Percentiles rank a stretch among this genome's conserved stretches.
phyloP scores from a whole-genome alignment of 2,888 invertebrate species.

The Andricus quercusramuli region DNA sequence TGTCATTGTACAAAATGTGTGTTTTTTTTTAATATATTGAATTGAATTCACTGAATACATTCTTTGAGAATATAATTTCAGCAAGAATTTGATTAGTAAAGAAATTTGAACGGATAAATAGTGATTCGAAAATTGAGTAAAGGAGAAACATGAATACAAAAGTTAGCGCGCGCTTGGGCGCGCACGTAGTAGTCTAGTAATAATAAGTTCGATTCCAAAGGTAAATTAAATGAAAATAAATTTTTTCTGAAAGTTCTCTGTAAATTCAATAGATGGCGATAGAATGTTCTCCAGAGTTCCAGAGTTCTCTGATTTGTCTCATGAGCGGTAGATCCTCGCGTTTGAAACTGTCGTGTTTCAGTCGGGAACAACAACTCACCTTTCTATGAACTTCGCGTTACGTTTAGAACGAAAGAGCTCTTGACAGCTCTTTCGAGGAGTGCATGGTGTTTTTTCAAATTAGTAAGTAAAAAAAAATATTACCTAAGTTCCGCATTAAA shows the following conservation, averaged over 20 bases:
- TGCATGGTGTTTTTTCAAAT: constrained; percentile 42
- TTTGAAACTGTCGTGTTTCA: constrained; percentile 60
- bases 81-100: too few relatives aligned
- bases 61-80: too few relatives aligned
- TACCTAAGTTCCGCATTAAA: background rate
- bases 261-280: constrained; percentile 35
- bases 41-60: too few relatives aligned
- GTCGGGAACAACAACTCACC: constrained; percentile 58
- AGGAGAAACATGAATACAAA: too few relatives aligned
- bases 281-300: constrained; percentile 14
- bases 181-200: too few relatives aligned
- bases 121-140: too few relatives aligned
- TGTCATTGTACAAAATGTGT: too few relatives aligned
- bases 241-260: background rate
- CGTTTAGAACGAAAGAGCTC: constrained; percentile 54
- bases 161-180: fast-evolving
- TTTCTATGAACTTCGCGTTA: constrained; percentile 61
- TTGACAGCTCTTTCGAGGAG: constrained; percentile 52
- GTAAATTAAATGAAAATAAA: background rate
- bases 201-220: too few relatives aligned
- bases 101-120: too few relatives aligned
- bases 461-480: constrained; percentile 22
- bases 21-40: too few relatives aligned
- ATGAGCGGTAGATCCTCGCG: constrained; percentile 62
- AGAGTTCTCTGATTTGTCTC: constrained; percentile 46